A percentile compares a stretch with the other conserved stretches of the same genome.
Conservation (phyloP, 2,113 vertebrate genomes). For the Trichechus manatus region DNA sequence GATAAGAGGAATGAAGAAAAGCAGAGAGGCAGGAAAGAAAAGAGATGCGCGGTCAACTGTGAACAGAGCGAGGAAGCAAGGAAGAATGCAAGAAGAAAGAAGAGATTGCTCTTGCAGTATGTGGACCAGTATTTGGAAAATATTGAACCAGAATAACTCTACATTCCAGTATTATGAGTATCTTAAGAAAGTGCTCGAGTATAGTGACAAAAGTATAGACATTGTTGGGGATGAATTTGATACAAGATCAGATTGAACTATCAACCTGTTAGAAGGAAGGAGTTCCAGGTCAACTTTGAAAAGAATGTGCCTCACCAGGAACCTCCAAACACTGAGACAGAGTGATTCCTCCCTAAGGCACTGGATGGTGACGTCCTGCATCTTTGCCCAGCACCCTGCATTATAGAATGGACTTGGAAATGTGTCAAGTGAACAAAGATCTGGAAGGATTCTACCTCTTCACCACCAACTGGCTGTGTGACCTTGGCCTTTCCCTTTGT, state of each 20-base stretch:
- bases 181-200: not conserved
- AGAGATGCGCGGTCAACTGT: not conserved
- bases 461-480: constrained; percentile 3
- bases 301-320: not conserved
- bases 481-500: constrained; percentile 32
- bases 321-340: not conserved
- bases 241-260: not conserved
- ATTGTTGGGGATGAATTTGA: not conserved
- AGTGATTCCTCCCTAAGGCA: not conserved
- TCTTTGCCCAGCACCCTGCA: not conserved
- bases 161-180: not conserved
- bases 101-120: not conserved
- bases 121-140: not conserved
- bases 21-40: not conserved
- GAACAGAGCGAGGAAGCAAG: not conserved
- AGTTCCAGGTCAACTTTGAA: not conserved
- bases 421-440: not conserved
- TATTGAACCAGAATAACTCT: not conserved
- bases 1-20: not conserved
- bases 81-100: not conserved
- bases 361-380: not conserved
- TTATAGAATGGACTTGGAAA: not conserved
- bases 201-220: not conserved
- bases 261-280: not conserved
- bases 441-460: constrained; percentile 36